phyloP scores from a whole-genome alignment of 2,888 invertebrate genomes.

The Eupithecia inturbata region DNA sequence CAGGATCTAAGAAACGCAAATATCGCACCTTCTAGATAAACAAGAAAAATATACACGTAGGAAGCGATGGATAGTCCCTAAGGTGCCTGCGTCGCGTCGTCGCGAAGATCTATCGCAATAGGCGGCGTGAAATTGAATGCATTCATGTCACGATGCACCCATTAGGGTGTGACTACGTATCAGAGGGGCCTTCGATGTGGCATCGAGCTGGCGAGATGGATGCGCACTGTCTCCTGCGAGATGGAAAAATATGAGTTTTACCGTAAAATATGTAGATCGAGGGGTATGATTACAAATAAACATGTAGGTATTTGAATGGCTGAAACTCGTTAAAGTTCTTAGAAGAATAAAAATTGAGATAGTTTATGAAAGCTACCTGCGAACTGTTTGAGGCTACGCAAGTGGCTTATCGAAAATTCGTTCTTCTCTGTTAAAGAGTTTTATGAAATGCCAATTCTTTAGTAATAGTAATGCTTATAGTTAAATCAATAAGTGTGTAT shows the following conservation, averaged over 20 bases:
- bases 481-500: no score
- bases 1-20: no score
- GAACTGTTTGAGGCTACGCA: no score
- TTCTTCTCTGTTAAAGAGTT: no score
- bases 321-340: no score
- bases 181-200: constrained; percentile 16
- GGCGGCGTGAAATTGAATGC: constrained; percentile 36
- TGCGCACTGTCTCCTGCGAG: constrained; percentile 4
- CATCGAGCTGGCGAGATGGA: constrained; percentile 21
- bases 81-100: not conserved
- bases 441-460: no score
- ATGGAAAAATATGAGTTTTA: not conserved
- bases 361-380: no score
- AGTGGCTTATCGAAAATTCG: no score
- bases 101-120: constrained; percentile 31
- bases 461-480: no score
- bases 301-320: not conserved
- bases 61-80: not conserved
- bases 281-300: no score
- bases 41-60: not conserved
- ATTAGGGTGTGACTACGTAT: constrained; percentile 31
- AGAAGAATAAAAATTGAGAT: no score
- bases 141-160: constrained; percentile 32
- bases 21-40: no score
- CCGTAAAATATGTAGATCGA: not conserved